phyloP scores from a whole-genome alignment of 2,888 invertebrate species.

The Agonum fuliginosum region DNA sequence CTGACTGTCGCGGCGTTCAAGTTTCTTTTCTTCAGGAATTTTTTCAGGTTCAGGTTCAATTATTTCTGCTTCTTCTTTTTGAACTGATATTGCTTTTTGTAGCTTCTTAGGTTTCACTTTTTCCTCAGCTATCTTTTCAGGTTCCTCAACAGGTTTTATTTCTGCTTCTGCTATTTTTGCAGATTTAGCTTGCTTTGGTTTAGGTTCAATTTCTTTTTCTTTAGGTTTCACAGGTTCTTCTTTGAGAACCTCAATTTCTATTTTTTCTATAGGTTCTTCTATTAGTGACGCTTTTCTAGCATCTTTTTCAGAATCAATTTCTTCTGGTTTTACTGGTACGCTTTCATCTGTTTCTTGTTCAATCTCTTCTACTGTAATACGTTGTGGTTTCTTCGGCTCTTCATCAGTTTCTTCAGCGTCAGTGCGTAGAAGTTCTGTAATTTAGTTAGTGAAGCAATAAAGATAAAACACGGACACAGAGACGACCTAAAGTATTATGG shows the following conservation, averaged over 20 bases:
- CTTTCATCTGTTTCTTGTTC: constrained; percentile 71
- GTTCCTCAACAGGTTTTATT: constrained; percentile 70
- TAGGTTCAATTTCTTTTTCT: constrained; percentile 69
- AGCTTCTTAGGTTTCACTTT: constrained; percentile 64
- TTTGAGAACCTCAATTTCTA: constrained; percentile 65
- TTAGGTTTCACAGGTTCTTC: constrained; percentile 66
- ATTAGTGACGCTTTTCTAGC: constrained; percentile 65
- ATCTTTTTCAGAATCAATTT: constrained; percentile 70
- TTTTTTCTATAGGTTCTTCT: constrained; percentile 65
- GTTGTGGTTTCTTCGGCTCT: constrained; percentile 69
- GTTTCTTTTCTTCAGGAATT: constrained; percentile 57
- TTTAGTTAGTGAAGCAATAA: constrained; percentile 51
- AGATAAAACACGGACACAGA: background rate
- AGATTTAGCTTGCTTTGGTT: constrained; percentile 67
- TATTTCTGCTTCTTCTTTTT: constrained; percentile 64
- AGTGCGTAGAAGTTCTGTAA: constrained; percentile 50
- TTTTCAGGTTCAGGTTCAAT: constrained; percentile 61
- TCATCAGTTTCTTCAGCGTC: constrained; percentile 63
- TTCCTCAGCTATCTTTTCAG: constrained; percentile 71
- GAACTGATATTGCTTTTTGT: constrained; percentile 63
- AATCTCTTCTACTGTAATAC: constrained; percentile 74
- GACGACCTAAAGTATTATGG: constrained; percentile 4
- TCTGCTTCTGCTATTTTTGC: constrained; percentile 66
- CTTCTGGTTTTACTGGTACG: constrained; percentile 68
- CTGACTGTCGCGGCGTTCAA: constrained; percentile 65